Base-by-base conservation (phyloP, 2,113 vertebrate species). In the Xenotilapia leptura region DNA sequence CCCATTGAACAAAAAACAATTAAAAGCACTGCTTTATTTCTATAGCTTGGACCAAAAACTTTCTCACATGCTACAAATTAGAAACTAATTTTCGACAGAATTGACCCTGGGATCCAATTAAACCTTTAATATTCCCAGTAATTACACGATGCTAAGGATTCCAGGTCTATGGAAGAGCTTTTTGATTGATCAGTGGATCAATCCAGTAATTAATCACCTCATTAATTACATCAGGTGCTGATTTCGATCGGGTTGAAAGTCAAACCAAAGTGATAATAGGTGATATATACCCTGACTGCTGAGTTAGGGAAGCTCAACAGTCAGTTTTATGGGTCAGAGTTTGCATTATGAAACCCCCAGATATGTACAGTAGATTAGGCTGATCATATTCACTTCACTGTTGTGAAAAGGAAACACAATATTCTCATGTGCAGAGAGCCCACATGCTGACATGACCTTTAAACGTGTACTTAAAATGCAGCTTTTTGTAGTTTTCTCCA, bases 141-240 rank as follows among this genome's bases (percentile, higher is more conserved):
- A 93, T 94, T 93, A 86, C 49, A 56, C 21, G 19, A 40, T 26
- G 17, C 7, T 54, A 70, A 60, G 84, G 23, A 60, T 83, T 89
- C 70, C 36, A 85, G 47, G 91, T 79, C 42, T 47, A 49, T 45
- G 7, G 15, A 79, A 82, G 73, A 77, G 60, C 55, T 7, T 81
- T 93, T 85, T 90, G 80, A 93, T 94, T 89, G 92, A 94, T 94
- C 90, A 87, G 13, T 55, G 75, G 88, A 93, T 96, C 94, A 92
- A 95, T 96, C 21, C 87, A 84, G 90, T 88, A 94, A 95, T 96
- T 94, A 96, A 95, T 94, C 92, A 93, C 90, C 92, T 89, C 92
- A 93, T 93, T 94, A 95, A 93, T 94, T 93, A 93, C 79, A 55
- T 91, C 75, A 88, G 83, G 84, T 83, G 62, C 86, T 90, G 86